Base-by-base conservation (phyloP, 2,888 invertebrate species). In the Dryadula phaetusa region DNA sequence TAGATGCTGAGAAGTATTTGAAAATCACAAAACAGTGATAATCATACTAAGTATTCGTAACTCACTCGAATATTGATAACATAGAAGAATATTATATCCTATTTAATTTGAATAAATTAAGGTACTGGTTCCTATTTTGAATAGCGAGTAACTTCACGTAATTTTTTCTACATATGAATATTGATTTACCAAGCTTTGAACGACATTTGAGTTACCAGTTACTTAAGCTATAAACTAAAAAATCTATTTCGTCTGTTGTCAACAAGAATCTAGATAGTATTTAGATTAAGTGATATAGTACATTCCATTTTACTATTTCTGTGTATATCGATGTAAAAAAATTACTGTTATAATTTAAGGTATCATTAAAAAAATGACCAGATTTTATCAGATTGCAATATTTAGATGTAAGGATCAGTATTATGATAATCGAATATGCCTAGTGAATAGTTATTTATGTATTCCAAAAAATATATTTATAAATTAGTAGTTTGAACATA, bases 381-480 rank as follows among this genome's bases (percentile, higher is more conserved):
- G 90, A 92, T 90, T 91, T 89, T 92, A 92, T 92, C 87, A 89
- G 84, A 90, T 88, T 88, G 92, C 92, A 92, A 92, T 92, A 92
- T 92, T 82, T 91, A 92, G 89, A 74, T 80, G 61, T 92, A 92
- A 90, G 90, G 69, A 83, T 82, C 91, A 92, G 91, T 92, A 92
- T 92, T 92, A 91, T 83, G 79, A 85, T 89, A 88, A 87, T 88
- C 86, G 85, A 89, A 88, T 88, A 90, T 85, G 81, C 74, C 72
- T 84, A 89, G 85, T 78, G 74, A 77, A 83, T 87, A 85, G 80
- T 80, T 88, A 92, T 90, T 88, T 90, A 90, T 87, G 81, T 87
- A 87, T 86, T 85, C 82, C 82, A 85, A 81, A 81, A 86, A 78
- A 80, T 86, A 85, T 89, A 87, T 88, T 74, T 75, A 76, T 75